Base-by-base conservation (phyloP, 1,140 invertebrate genomes). In the Monochamus saltuarius region DNA sequence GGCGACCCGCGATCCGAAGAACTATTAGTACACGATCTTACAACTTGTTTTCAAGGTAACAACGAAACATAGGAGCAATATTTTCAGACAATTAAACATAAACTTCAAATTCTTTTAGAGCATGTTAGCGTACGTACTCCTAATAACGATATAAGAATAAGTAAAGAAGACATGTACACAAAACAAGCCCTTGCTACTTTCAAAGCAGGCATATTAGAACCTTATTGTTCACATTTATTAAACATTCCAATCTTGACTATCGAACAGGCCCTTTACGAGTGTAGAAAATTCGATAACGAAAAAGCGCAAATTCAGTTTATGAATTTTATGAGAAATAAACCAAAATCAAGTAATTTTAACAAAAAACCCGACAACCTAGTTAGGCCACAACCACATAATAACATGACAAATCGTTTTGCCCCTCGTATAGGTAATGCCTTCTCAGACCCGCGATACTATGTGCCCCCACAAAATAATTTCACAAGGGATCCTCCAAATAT, bases 271-370 rank as follows among this genome's bases (percentile, higher is more conserved):
- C 19, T 45, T 11, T 36, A 36, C 13, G 53, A 56, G 42, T 56
- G 53, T 45, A 16, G 53, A 16, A 56, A 56, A 14, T 56, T 43
- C n/a, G 53, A 56, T 36, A 56, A 56, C n/a, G 52, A 38, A 42
- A 4, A 55, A 45, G 13, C 46, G 2, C 46, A 49, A 11, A 9
- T 49, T 49, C n/a, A n/a, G n/a, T n/a, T n/a, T n/a, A n/a, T 49
- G 22, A 49, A 49, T 29, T 49, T 49, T 11, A 49, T 49, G 2
- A 29, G 46, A 9, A 16, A 29, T n/a, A 14, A 49, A 29, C 10
- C 46, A 6, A 49, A 9, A 6, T 6, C 22, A 3, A 29, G 6
- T 29, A 29, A 6, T 29, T 6, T 29, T 3, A 29, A 3, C 2
- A 29, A 3, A 6, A 3, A 29, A n/a, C n/a, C n/a, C n/a, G n/a